Evolutionary conservation across 2,113 vertebrate genomes (phyloP), one percentile per base, ranked within the genome.

Genomic region (Caloenas nicobarica): DNA sequence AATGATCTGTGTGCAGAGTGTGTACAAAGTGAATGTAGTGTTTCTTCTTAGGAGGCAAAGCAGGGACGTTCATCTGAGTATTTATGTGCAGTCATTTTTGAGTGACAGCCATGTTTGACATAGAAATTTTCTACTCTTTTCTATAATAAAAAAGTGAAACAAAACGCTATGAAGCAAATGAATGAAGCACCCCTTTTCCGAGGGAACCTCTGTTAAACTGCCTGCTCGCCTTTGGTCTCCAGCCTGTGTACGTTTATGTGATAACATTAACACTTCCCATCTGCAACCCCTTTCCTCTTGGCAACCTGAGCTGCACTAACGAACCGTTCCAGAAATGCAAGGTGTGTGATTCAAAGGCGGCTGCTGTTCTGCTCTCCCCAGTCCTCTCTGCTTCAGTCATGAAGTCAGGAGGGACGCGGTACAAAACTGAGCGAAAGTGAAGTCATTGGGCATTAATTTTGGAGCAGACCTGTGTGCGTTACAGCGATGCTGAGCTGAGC

Each of bases 21-120:
- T 3, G 11, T 13, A 1, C 3, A 23, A 33, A 28, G 29, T 0
- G 16, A 38, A 4, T 0, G 17, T 5, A 4, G 53, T 4, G 48
- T 38, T 46, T 68, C 13, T 13, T 16, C n/a, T 36, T 5, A 3
- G 0, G 46, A 50, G 34, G 64, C 36, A 22, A 12, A 0, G 7
- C 53, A 22, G 51, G 61, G 85, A 7, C 7, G 8, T 33, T 61
- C 28, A 3, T 1, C 44, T 17, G 60, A 18, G 3, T 14, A 2
- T 10, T 38, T 34, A 23, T 3, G 7, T 28, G 68, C 61, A 8
- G 61, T 23, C 22, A 1, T 14, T 29, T 36, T 40, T 19, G 57
- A 79, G 44, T 7, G 66, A 82, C 93, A 40, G 85, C 54, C 15
- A 11, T 12, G 25, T n/a, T 8, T 13, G 57, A 31, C 64, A 36